A percentile compares a stretch with the other conserved stretches of the same genome.
Conservation (phyloP, 2,797 vertebrate genomes). For the Falco peregrinus region DNA sequence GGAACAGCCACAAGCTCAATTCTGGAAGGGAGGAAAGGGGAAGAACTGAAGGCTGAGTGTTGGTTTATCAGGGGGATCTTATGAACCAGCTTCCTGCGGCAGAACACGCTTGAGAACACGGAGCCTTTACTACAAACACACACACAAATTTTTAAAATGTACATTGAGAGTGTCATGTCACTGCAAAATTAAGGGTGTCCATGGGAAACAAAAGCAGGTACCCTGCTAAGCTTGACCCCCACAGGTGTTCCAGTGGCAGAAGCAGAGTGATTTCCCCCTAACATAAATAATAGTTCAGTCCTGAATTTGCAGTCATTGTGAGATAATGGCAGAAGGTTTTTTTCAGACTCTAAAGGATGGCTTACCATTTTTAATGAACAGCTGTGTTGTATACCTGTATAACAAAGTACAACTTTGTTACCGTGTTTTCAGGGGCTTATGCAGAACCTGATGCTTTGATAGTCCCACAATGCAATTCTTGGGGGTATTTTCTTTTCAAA, state of each 20-base stretch:
- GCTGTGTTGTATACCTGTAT: not conserved
- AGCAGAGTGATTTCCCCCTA: not conserved
- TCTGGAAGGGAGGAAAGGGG: not conserved
- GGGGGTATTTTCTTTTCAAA: not conserved
- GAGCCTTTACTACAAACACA: not conserved
- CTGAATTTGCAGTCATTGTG: not conserved
- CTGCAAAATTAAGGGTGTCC: not conserved
- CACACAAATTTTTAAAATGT: fast-evolving
- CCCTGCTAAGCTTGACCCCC: not conserved
- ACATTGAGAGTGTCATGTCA: fast-evolving
- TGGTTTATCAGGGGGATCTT: not conserved
- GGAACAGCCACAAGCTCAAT: not conserved
- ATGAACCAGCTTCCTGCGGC: not conserved
- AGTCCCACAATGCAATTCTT: not conserved
- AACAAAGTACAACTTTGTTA: not conserved
- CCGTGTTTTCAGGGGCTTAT: fast-evolving
- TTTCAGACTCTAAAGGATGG: not conserved
- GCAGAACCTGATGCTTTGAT: not conserved
- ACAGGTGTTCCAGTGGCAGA: not conserved
- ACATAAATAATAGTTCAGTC: not conserved
- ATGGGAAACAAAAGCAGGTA: not conserved
- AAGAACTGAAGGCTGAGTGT: not conserved
- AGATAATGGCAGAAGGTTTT: not conserved
- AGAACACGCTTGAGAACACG: not conserved
- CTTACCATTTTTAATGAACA: not conserved